phyloP scores from a whole-genome alignment of 2,888 invertebrate genomes.

The Eulithis testata region DNA sequence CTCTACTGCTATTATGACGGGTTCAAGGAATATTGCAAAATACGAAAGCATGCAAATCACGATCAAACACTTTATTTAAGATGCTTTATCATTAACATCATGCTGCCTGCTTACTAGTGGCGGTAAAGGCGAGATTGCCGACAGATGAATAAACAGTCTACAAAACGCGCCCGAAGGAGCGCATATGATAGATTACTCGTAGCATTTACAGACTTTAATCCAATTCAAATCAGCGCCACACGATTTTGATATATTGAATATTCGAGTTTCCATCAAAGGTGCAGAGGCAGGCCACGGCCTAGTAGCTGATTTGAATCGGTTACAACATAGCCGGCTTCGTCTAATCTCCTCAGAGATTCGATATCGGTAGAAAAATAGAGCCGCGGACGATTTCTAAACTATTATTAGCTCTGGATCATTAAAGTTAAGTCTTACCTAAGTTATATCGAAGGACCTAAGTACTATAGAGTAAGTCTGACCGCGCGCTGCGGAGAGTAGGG shows the following conservation, averaged over 20 bases:
- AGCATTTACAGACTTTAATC: conserved; percentile 14
- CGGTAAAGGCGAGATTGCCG: conserved; percentile 3
- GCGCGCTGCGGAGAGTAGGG: conserved; percentile 39
- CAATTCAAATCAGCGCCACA: conserved; percentile 14
- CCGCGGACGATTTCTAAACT: conserved; percentile 58
- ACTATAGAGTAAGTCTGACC: conserved; percentile 45
- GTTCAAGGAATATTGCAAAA: conserved; percentile 3
- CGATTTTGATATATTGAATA: conserved; percentile 7
- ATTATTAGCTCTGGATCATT: conserved; percentile 57
- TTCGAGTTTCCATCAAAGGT: conserved; percentile 5
- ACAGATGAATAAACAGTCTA: conserved; percentile 10
- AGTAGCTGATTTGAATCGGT: conserved; percentile 19
- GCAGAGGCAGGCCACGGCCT: background rate
- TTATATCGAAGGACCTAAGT: conserved; percentile 56
- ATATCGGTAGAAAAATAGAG: conserved; percentile 74
- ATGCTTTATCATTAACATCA: conserved; percentile 4
- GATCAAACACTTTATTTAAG: conserved; percentile 15
- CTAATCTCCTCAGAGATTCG: conserved; percentile 56
- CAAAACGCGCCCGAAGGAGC: conserved; percentile 3
- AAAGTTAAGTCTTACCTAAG: conserved; percentile 63
- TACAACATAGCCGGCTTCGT: conserved; percentile 45
- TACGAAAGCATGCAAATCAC: conserved; percentile 13
- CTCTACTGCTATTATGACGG: conserved; percentile 18
- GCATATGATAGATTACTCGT: background rate
- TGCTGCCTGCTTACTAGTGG: conserved; percentile 9